Percentiles rank a stretch among this genome's conserved stretches.
phyloP scores from a whole-genome alignment of 2,113 vertebrate species.

The Daboia siamensis region DNA sequence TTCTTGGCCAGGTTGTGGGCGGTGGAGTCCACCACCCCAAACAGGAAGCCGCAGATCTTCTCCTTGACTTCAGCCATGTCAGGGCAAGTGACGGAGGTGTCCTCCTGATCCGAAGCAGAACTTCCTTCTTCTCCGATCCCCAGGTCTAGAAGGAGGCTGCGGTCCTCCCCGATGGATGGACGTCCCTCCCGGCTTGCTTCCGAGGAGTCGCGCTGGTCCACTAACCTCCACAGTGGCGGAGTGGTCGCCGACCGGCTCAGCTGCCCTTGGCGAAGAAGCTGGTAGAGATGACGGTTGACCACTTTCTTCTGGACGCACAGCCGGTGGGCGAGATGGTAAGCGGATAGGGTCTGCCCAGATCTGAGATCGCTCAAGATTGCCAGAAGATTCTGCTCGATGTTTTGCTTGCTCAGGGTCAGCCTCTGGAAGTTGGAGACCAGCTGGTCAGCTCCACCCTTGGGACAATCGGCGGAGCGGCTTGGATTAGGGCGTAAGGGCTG shows the following conservation, averaged over 20 bases:
- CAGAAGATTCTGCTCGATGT: slow-evolving; percentile 44
- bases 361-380: slow-evolving; percentile 63
- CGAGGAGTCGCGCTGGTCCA: neutral
- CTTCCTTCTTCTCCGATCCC: slow-evolving; percentile 12
- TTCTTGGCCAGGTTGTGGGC: slow-evolving; percentile 84
- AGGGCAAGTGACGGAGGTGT: neutral
- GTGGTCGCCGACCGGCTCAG: slow-evolving; percentile 54
- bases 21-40: slow-evolving; percentile 62
- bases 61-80: slow-evolving; percentile 81
- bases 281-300: slow-evolving; percentile 80
- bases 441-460: accelerated
- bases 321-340: slow-evolving; percentile 64
- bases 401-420: slow-evolving; percentile 32
- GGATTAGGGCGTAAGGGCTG: accelerated
- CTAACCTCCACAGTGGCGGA: slow-evolving; percentile 78
- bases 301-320: slow-evolving; percentile 74
- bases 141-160: accelerated
- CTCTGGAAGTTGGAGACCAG: slow-evolving; percentile 48
- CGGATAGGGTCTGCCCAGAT: slow-evolving; percentile 62
- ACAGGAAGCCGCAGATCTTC: slow-evolving; percentile 78
- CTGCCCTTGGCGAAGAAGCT: slow-evolving; percentile 63
- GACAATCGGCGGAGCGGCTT: accelerated
- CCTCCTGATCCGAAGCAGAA: neutral
- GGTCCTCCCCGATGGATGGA: neutral
- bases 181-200: neutral